phyloP scores from a whole-genome alignment of 2,888 invertebrate species.

The Nemotelus nigrinus region DNA sequence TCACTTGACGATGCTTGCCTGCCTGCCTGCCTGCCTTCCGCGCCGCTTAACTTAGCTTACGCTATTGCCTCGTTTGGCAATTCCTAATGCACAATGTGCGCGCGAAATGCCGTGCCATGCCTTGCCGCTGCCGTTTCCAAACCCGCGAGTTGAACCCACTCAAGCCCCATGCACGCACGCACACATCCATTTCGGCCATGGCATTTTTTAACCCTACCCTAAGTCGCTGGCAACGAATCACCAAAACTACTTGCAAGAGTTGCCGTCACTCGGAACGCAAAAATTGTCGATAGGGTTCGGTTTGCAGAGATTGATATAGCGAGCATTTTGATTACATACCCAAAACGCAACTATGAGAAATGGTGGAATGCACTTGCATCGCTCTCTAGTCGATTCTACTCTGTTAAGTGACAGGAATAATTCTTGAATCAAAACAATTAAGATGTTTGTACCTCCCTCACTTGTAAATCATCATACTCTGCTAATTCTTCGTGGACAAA shows the following conservation, averaged over 20 bases:
- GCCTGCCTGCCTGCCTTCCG: too few species aligned
- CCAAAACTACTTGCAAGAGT: conserved; percentile 18
- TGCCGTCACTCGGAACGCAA: neutral
- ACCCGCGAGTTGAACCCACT: conserved; percentile 15
- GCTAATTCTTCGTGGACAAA: too few species aligned
- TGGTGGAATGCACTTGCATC: too few species aligned
- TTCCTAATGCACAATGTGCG: conserved; percentile 31
- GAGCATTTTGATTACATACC: too few species aligned
- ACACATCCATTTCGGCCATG: conserved; percentile 20
- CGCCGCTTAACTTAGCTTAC: neutral
- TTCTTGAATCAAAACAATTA: too few species aligned
- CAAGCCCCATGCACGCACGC: conserved; percentile 33
- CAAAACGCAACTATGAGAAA: too few species aligned
- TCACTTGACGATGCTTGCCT: too few species aligned
- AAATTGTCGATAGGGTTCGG: too few species aligned
- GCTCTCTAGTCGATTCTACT: too few species aligned
- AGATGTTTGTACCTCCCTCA: too few species aligned
- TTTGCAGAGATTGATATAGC: neutral
- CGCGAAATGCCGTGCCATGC: conserved; percentile 5
- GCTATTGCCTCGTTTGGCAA: conserved; percentile 24
- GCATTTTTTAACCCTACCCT: conserved; percentile 42
- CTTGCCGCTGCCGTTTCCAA: neutral
- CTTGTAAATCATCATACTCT: too few species aligned
- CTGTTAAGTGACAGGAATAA: too few species aligned
- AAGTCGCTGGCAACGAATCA: conserved; percentile 27